A percentile compares a stretch with the other conserved stretches of the same genome.
phyloP scores from a whole-genome alignment of 2,888 invertebrate genomes.

The Euclidia mi region DNA sequence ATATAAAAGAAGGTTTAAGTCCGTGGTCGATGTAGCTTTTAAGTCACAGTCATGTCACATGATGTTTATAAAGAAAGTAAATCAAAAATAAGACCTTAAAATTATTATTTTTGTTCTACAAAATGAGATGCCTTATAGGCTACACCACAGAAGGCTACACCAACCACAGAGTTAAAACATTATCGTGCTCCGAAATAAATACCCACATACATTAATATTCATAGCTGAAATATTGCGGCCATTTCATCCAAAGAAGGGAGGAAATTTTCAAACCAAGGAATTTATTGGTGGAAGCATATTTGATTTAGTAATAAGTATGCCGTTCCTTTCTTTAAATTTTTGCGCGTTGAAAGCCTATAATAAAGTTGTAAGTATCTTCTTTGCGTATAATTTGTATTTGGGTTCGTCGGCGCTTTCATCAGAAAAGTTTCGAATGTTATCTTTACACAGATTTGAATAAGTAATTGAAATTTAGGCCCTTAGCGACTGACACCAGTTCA shows the following conservation, averaged over 20 bases:
- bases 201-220: slow-evolving; percentile 21
- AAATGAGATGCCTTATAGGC: not conserved
- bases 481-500: not conserved
- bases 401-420: not conserved
- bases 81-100: too few species aligned
- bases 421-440: not conserved
- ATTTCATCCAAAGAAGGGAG: slow-evolving; percentile 22
- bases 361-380: slow-evolving; percentile 1
- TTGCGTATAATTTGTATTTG: not conserved
- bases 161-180: slow-evolving; percentile 1
- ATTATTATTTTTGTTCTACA: too few species aligned
- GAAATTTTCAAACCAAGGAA: slow-evolving; percentile 12
- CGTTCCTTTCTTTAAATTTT: slow-evolving; percentile 9
- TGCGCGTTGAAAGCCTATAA: slow-evolving; percentile 3
- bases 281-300: slow-evolving; percentile 16
- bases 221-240: slow-evolving; percentile 24
- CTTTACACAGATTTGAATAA: slow-evolving; percentile 5
- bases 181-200: slow-evolving; percentile 24
- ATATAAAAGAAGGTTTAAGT: too few species aligned
- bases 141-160: slow-evolving; percentile 8
- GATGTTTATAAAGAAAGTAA: too few species aligned
- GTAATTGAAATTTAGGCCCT: not conserved
- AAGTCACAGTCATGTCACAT: too few species aligned
- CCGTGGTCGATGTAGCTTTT: too few species aligned
- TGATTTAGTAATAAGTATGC: slow-evolving; percentile 12